These are phyloP conservation scores for Gordius sp. DNA, from an alignment of 2,888 invertebrate species.

Conservation along the genomic window DNA sequence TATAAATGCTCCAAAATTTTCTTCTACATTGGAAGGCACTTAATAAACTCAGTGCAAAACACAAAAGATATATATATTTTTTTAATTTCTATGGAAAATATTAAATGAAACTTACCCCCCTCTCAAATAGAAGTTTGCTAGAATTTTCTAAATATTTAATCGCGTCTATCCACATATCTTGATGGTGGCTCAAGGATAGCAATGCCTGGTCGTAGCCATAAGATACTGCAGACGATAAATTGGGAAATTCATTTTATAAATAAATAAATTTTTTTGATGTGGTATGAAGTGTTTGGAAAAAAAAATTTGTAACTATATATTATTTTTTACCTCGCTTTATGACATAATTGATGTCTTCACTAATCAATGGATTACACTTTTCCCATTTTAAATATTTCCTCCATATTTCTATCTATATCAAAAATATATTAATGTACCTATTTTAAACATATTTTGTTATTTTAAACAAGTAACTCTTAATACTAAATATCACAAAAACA, in stretches of 20 bases:
- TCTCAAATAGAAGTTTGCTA: constrained; percentile 67
- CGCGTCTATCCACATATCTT: constrained; percentile 96
- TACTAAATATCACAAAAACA: no score
- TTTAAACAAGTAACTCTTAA: background rate
- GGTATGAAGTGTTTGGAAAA: no score
- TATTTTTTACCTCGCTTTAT: constrained; percentile 41
- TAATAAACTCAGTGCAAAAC: no score
- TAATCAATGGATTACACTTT: constrained; percentile 71
- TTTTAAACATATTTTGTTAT: background rate
- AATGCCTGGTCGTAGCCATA: constrained; percentile 94
- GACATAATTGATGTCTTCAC: constrained; percentile 73
- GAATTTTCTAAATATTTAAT: constrained; percentile 84
- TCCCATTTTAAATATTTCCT: constrained; percentile 95
- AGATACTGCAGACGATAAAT: constrained; percentile 45
- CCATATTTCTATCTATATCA: constrained; percentile 58
- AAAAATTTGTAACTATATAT: no score
- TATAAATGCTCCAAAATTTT: background rate
- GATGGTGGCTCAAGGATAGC: constrained; percentile 78
- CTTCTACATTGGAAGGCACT: background rate
- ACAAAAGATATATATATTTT: background rate
- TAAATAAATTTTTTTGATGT: no score
- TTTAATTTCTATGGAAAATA: no score
- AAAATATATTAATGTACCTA: constrained; percentile 31
- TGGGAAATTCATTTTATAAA: no score
- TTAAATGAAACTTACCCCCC: constrained; percentile 35